Percentiles rank a stretch among this genome's conserved stretches.
Conservation (phyloP, 2,113 vertebrate genomes). For the Heterotilapia buettikoferi region DNA sequence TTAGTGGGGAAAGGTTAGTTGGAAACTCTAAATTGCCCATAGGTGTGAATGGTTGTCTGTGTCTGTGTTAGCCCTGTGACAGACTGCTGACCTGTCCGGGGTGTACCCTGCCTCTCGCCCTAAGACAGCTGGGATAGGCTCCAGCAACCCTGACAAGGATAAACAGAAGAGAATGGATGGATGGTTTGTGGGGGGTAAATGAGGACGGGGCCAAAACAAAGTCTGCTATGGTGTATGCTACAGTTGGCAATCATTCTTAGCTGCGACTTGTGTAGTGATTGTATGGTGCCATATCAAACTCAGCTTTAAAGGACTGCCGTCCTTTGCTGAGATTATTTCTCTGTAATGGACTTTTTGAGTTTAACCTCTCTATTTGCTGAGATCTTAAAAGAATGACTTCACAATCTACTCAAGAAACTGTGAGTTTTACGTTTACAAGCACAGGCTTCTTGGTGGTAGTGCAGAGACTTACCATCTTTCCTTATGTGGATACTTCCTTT, state of each 20-base stretch:
- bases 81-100: not conserved
- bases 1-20: not conserved
- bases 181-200: not conserved
- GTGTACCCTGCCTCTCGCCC: not conserved
- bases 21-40: not conserved
- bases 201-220: not conserved
- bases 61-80: not conserved
- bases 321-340: not conserved
- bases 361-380: not conserved
- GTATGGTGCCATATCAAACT: not conserved
- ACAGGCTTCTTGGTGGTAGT: not conserved
- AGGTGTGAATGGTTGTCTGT: not conserved
- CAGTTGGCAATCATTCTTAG: not conserved
- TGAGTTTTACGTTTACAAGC: rapidly evolving
- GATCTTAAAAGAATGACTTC: not conserved
- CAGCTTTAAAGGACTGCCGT: not conserved
- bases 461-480: not conserved
- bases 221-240: not conserved
- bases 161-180: not conserved
- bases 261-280: not conserved
- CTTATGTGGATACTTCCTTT: not conserved
- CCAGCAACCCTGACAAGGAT: not conserved
- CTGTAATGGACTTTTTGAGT: not conserved
- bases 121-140: not conserved
- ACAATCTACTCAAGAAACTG: not conserved